phyloP scores from a whole-genome alignment of 2,888 invertebrate genomes.

The Brachylomia viminalis region DNA sequence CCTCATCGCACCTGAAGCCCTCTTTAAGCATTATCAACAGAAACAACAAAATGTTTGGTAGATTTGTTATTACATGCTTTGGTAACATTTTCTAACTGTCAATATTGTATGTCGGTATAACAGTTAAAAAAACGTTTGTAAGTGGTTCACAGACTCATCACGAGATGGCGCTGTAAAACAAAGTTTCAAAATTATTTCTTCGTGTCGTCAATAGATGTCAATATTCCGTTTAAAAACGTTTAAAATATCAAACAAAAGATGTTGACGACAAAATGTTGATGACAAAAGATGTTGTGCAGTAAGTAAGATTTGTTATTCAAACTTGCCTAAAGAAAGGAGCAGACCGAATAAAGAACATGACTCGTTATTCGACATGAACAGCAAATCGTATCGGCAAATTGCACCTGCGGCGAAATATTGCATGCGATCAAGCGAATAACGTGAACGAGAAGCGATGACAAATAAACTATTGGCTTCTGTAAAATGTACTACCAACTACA shows the following conservation, averaged over 20 bases:
- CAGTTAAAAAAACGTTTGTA: slow-evolving; percentile 7
- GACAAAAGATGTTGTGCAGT: no score
- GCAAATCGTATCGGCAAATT: slow-evolving; percentile 49
- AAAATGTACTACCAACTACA: not conserved
- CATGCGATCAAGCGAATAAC: slow-evolving; percentile 56
- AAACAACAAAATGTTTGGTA: slow-evolving; percentile 15
- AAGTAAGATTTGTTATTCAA: not conserved
- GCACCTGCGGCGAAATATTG: slow-evolving; percentile 55
- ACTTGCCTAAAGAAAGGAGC: not conserved
- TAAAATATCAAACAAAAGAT: no score
- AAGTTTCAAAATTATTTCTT: not conserved
- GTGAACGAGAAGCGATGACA: slow-evolving; percentile 51
- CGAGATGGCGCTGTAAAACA: slow-evolving; percentile 7
- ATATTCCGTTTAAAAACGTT: not conserved
- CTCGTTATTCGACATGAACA: slow-evolving; percentile 38
- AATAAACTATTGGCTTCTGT: slow-evolving; percentile 47
- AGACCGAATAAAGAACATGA: slow-evolving; percentile 15
- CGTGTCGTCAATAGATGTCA: slow-evolving; percentile 25
- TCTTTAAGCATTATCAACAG: not conserved
- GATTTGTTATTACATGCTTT: not conserved
- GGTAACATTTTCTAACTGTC: slow-evolving; percentile 29
- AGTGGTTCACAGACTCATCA: not conserved
- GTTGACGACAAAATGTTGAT: no score
- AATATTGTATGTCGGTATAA: slow-evolving; percentile 35
- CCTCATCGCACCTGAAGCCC: not conserved